Percentiles rank a stretch among this genome's conserved stretches.
Conservation (phyloP, 2,113 vertebrate genomes). For the Galemys pyrenaicus region DNA sequence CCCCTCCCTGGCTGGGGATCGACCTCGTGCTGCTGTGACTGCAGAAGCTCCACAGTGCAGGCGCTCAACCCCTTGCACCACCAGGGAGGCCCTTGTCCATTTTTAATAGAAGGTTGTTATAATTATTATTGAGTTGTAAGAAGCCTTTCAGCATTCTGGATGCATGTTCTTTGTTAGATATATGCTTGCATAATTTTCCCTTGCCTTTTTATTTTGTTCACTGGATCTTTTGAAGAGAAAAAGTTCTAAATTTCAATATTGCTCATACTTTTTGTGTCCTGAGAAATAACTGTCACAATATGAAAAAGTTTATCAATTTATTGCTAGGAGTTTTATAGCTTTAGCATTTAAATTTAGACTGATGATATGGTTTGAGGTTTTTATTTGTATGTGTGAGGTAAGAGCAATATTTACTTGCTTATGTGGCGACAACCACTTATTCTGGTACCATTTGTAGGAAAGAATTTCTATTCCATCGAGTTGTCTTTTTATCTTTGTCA, state of each 20-base stretch:
- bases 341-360: background rate
- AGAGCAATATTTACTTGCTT: background rate
- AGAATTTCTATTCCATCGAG: background rate
- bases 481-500: background rate
- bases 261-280: background rate
- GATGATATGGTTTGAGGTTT: background rate
- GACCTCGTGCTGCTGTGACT: no score
- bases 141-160: background rate
- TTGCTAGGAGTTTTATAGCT: background rate
- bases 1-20: no score
- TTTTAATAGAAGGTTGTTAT: background rate
- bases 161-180: background rate
- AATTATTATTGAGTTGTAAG: background rate
- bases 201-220: background rate
- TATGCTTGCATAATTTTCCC: background rate
- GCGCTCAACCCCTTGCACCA: no score
- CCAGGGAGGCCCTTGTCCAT: no score
- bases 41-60: no score
- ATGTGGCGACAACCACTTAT: background rate
- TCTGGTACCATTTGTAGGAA: background rate
- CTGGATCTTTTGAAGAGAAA: background rate
- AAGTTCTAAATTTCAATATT: background rate
- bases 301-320: background rate
- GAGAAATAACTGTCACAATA: background rate
- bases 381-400: background rate